Percentiles rank a stretch among this genome's conserved stretches.
Conservation (phyloP, 2,797 vertebrate genomes). For the Glossophaga mutica region DNA sequence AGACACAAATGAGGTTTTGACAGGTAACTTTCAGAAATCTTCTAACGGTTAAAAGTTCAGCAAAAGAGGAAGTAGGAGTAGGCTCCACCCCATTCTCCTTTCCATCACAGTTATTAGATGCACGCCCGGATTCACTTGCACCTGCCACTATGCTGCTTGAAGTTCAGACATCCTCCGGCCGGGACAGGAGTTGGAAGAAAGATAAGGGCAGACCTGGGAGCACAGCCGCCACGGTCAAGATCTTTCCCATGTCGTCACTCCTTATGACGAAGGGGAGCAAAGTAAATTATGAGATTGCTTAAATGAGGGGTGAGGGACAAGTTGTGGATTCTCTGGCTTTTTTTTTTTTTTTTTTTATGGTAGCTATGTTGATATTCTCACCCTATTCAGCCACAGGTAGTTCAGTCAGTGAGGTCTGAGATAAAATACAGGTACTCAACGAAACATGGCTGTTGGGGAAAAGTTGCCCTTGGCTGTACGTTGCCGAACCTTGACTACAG, state of each 20-base stretch:
- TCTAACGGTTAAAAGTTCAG: not conserved
- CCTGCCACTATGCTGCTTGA: not conserved
- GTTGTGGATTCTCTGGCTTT: not conserved
- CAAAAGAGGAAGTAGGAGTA: not conserved
- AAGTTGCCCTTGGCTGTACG: slow-evolving; percentile 6
- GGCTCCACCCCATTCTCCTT: not conserved
- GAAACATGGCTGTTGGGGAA: slow-evolving; percentile 4
- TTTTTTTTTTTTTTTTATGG: not conserved
- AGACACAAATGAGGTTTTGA: not conserved
- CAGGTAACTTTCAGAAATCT: not conserved
- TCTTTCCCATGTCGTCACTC: not conserved
- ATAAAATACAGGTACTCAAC: slow-evolving; percentile 42
- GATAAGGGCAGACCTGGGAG: not conserved
- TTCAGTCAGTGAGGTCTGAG: slow-evolving; percentile 36
- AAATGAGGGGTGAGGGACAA: not conserved
- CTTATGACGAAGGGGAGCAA: not conserved
- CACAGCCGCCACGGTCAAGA: not conserved
- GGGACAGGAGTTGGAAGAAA: not conserved
- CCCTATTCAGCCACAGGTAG: slow-evolving; percentile 10
- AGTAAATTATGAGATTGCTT: not conserved
- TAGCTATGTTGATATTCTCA: slow-evolving; percentile 13
- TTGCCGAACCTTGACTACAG: slow-evolving; percentile 25
- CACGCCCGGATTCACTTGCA: not conserved
- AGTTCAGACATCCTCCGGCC: not conserved
- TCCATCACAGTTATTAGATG: not conserved